A percentile compares a stretch with the other conserved stretches of the same genome.
These are phyloP conservation scores for Epinephelus lanceolatus DNA, from an alignment of 2,113 vertebrate genomes.

Conservation along the genomic window DNA sequence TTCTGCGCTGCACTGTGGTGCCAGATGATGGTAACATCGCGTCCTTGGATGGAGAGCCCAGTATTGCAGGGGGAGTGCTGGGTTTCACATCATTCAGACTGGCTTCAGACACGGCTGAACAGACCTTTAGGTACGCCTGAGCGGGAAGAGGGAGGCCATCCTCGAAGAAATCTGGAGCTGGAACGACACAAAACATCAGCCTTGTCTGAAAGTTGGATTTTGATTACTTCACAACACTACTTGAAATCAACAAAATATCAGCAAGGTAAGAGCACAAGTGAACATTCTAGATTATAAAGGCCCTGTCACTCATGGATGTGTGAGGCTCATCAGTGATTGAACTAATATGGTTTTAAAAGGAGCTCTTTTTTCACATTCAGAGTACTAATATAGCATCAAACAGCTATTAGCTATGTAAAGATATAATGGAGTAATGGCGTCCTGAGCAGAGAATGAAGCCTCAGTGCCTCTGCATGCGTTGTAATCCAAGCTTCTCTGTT, in stretches of 20 bases:
- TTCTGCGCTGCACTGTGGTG: conserved; percentile 84
- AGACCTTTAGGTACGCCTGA: conserved; percentile 85
- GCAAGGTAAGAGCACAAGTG: no score
- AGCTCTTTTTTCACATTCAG: no score
- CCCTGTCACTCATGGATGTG: neutral
- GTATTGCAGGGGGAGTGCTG: conserved; percentile 43
- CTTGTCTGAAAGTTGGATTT: neutral
- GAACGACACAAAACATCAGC: conserved; percentile 9
- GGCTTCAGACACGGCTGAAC: conserved; percentile 80
- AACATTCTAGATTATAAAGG: no score
- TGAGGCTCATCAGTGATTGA: neutral
- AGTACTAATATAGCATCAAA: no score
- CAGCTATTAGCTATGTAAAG: no score
- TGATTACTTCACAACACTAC: no score
- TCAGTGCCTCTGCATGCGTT: no score
- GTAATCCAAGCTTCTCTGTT: no score
- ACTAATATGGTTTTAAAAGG: neutral
- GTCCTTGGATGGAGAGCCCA: conserved; percentile 61
- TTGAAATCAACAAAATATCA: no score
- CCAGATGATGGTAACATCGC: conserved; percentile 52
- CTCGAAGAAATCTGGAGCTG: conserved; percentile 84
- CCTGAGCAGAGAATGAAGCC: no score
- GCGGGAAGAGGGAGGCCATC: conserved; percentile 83
- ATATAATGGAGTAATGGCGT: no score
- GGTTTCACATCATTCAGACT: conserved; percentile 71